These are phyloP conservation scores for Drosophila birchii DNA, from an alignment of 2,888 invertebrate genomes.

Conservation along the genomic window DNA sequence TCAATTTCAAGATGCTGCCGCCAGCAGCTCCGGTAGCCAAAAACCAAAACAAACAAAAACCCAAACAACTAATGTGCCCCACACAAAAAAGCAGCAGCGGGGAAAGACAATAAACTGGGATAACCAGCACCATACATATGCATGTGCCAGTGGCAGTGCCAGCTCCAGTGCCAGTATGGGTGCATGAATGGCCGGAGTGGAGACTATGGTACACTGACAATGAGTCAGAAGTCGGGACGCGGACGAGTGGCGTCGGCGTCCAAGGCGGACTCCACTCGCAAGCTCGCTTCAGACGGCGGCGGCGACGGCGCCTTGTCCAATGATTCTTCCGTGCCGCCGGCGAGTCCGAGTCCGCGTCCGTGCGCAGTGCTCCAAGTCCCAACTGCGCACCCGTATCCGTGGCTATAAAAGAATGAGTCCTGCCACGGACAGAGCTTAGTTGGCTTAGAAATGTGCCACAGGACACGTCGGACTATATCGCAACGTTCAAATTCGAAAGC, in stretches of 20 bases:
- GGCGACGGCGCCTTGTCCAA: slow-evolving; percentile 78
- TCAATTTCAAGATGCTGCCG: slow-evolving; percentile 18
- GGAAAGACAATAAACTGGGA: slow-evolving; percentile 33
- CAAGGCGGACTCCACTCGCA: slow-evolving; percentile 37
- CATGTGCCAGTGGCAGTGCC: slow-evolving; percentile 26
- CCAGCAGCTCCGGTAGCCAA: slow-evolving; percentile 22
- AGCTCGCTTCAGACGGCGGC: slow-evolving; percentile 53
- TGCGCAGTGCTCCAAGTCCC: slow-evolving; percentile 65
- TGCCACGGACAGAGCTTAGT: slow-evolving; percentile 71
- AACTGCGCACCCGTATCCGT: slow-evolving; percentile 55
- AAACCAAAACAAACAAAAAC: slow-evolving; percentile 43
- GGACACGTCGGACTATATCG: slow-evolving; percentile 58
- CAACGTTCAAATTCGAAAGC: slow-evolving; percentile 9
- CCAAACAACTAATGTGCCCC: slow-evolving; percentile 25
- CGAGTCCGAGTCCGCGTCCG: slow-evolving; percentile 60
- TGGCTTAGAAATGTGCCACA: slow-evolving; percentile 73
- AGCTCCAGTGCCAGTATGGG: slow-evolving; percentile 7
- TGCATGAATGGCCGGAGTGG: slow-evolving; percentile 37
- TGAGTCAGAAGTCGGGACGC: slow-evolving; percentile 80
- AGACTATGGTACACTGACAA: slow-evolving; percentile 44
- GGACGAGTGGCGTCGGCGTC: slow-evolving; percentile 79
- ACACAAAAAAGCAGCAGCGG: slow-evolving; percentile 17
- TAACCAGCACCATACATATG: slow-evolving; percentile 19
- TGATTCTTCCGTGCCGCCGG: slow-evolving; percentile 49
- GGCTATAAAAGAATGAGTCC: slow-evolving; percentile 75